Evolutionary conservation across 37 sponge, comb jelly and placozoan genomes (phyloP), one percentile per base, ranked within the genome.

Genomic region (Ianthella basta): DNA sequence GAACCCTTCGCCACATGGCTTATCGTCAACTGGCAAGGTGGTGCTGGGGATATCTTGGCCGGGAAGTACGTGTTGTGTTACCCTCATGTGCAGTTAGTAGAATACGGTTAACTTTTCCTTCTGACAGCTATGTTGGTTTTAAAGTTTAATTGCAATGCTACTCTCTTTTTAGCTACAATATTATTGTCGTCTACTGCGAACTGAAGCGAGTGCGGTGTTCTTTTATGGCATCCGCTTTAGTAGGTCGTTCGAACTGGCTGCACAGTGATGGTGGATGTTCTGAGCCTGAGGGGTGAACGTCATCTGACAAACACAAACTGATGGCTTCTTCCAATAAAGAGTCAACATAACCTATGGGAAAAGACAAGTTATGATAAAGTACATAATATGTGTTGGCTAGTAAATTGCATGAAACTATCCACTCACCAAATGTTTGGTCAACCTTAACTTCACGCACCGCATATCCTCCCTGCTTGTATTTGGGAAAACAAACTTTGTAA

Each of bases 21-120:
- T 86, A 86, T 79, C 69, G 86, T 0, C 86, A 86, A 56, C 75
- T 81, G 61, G 79, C 87, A 23, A 65, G 82, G 16, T 87, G 75
- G 85, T 84, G 81, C 14, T 80, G 81, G 81, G 81, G 56, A 27
- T 80, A 50, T 37, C 81, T 80, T 21, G 81, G 81, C 4, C 37
- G 44, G 3, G 44, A 50, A 12, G 44, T 80, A 54, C 54, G 81
- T 10, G 81, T 80, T 53, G 81, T 57, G 21, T 29, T 80, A 33
- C 64, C 81, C 4, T 21, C 24, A 54, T 80, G 81, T 80, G 81
- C 81, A 29, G 32, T 80, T 10, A 80, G 23, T 23, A 84, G 25
- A 56, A 80, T 72, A 35, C 5, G 78, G 23, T 12, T 13, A 23
- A 77, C 78, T 6, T 30, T 80, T 53, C 81, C 81, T 8, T 80